Evolutionary conservation across 2,797 vertebrate species (phyloP).

Genomic region (Sandelia bainsii): DNA sequence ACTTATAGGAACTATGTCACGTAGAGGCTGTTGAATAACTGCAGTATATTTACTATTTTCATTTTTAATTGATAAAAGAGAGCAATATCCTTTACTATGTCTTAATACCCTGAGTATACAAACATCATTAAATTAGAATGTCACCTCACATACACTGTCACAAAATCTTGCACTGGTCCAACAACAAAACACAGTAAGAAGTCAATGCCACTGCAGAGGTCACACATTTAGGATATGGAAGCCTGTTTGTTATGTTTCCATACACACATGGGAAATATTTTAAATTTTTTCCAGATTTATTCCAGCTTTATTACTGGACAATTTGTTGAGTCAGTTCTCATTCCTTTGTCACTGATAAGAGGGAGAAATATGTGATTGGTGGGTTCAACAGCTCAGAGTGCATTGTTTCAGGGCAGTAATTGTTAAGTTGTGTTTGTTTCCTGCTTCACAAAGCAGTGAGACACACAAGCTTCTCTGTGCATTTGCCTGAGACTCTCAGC

Average conservation of each 20-base stretch:
- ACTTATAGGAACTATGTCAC: slow-evolving; percentile 14
- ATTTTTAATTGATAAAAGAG: background rate
- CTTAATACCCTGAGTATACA: background rate
- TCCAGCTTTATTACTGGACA: slow-evolving; percentile 26
- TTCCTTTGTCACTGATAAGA: slow-evolving; percentile 64
- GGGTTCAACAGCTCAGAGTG: slow-evolving; percentile 44
- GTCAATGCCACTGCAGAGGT: slow-evolving; percentile 26
- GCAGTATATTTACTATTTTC: background rate
- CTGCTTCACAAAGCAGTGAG: slow-evolving; percentile 59
- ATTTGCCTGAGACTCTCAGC: slow-evolving; percentile 8
- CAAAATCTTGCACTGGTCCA: background rate
- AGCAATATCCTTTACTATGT: background rate
- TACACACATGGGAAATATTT: slow-evolving; percentile 55
- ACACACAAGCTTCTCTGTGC: slow-evolving; percentile 1
- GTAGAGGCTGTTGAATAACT: slow-evolving; percentile 1
- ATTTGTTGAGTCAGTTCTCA: slow-evolving; percentile 56
- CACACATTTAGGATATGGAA: slow-evolving; percentile 34
- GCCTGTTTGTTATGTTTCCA: slow-evolving; percentile 40
- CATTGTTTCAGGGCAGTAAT: slow-evolving; percentile 68
- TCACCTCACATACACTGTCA: background rate
- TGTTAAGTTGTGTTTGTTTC: slow-evolving; percentile 73
- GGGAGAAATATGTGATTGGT: slow-evolving; percentile 38
- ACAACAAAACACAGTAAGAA: background rate
- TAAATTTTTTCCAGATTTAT: slow-evolving; percentile 27
- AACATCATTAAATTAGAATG: background rate